Base-by-base conservation (phyloP, 2,797 vertebrate species). In the Peromyscus melanophrys region DNA sequence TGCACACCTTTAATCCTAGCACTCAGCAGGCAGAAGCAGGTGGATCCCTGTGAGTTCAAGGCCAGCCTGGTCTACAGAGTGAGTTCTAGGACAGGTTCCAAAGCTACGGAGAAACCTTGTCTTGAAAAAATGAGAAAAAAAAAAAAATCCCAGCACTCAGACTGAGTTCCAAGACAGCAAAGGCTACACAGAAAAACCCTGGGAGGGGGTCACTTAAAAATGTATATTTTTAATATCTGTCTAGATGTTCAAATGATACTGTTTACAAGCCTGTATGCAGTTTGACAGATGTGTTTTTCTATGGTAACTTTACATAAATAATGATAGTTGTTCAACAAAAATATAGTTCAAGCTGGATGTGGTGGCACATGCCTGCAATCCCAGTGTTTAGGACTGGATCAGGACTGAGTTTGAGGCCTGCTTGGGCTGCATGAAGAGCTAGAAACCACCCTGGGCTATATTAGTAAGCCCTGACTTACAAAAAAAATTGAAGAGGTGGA, bases 201-300 rank as follows among this genome's bases (percentile, higher is more conserved):
- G 40, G 19, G n/a, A 17, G n/a, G 69, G 19, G 21, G 49, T 10
- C 71, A 73, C 14, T 75, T 59, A 67, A 90, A 83, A n/a, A 61
- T 91, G 40, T 21, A 40, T 17, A 4, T 63, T 67, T 83, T 71
- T 43, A 52, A 25, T 87, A 52, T 61, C 37, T 81, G 19, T 87
- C 37, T 40, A 88, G 76, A 84, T 37, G 21, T 86, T 71, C 67
- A 85, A n/a, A 37, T 87, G 23, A 55, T 61, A 55, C 25, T 67
- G 34, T 81, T 40, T 65, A 27, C 93, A 34, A 77, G 10, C 46
- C 73, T 75, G 46, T 71, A 8, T 86, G 2, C n/a, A 76, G 17
- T 61, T 67, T 91, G n/a, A 93, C 69, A 85, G 25, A n/a, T 71
- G 49, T 63, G 94, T 94, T 85, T 80, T 6, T 90, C 49, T 76